Evolutionary conservation across 1,140 invertebrate genomes (phyloP).

Genomic region (Cydia fagiglandana): DNA sequence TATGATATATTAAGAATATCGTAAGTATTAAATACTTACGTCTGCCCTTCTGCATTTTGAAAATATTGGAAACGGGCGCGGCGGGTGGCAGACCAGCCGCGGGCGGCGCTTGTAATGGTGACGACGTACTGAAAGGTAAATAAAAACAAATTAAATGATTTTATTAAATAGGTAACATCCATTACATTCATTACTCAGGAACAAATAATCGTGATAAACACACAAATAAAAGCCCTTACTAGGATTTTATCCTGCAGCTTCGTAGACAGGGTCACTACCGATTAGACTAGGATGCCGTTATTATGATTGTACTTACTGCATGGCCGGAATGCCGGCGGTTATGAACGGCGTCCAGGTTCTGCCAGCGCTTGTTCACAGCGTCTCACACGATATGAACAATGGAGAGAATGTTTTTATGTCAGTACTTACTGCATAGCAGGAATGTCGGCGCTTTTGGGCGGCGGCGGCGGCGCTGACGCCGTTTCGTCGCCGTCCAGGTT

Average conservation of each 20-base stretch:
- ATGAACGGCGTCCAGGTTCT: conserved; percentile 90
- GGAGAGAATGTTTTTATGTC: neutral
- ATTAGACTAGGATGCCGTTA: too few relatives aligned
- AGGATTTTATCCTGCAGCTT: too few relatives aligned
- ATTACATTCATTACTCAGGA: too few relatives aligned
- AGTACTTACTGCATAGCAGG: conserved; percentile 37
- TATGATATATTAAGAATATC: too few relatives aligned
- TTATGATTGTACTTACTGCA: conserved; percentile 3
- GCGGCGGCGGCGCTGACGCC: conserved; percentile 84
- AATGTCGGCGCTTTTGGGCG: conserved; percentile 85
- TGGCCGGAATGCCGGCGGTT: conserved; percentile 82
- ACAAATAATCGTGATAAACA: too few relatives aligned
- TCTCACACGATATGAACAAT: conserved; percentile 93
- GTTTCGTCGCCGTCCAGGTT: conserved; percentile 86
- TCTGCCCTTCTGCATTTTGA: conserved; percentile 87
- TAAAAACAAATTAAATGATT: too few relatives aligned
- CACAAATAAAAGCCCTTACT: too few relatives aligned
- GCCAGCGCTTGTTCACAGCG: conserved; percentile 89
- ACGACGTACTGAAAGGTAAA: conserved; percentile 50
- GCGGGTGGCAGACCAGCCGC: conserved; percentile 48
- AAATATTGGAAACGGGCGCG: conserved; percentile 82
- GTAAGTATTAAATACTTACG: conserved; percentile 77
- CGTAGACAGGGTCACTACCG: too few relatives aligned
- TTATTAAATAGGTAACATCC: too few relatives aligned
- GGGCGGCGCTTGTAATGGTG: conserved; percentile 85